phyloP scores from a whole-genome alignment of 2,888 invertebrate species.

The Spilarctia lutea region DNA sequence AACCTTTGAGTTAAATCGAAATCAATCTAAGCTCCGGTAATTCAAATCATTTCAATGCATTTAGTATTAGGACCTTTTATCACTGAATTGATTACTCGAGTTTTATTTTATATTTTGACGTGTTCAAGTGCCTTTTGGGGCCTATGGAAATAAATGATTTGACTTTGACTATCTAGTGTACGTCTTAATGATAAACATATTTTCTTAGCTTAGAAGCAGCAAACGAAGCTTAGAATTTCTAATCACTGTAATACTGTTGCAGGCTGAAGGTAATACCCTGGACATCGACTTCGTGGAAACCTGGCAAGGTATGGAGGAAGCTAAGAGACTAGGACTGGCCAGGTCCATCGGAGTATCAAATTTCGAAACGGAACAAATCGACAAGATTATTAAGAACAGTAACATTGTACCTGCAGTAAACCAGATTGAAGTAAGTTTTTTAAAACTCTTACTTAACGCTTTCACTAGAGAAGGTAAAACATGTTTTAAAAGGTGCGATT shows the following conservation, averaged over 20 bases:
- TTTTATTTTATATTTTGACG: too few species aligned
- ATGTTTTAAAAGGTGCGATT: background rate
- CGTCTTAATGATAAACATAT: too few species aligned
- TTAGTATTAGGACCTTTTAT: too few species aligned
- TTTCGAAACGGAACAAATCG: constrained; percentile 90
- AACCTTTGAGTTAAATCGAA: too few species aligned
- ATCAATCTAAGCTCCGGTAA: too few species aligned
- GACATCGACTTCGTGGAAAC: constrained; percentile 89
- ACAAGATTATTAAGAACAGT: constrained; percentile 86
- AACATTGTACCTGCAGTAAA: constrained; percentile 87
- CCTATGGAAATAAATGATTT: too few species aligned
- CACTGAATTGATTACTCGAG: too few species aligned
- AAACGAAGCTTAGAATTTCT: background rate
- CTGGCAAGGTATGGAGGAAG: constrained; percentile 90
- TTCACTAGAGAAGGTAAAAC: background rate
- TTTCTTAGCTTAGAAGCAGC: too few species aligned
- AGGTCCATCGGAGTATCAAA: constrained; percentile 92
- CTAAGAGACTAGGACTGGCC: constrained; percentile 87
- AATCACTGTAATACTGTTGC: constrained; percentile 18
- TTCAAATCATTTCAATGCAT: too few species aligned
- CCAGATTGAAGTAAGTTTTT: constrained; percentile 78
- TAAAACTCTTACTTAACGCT: background rate
- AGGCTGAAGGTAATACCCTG: constrained; percentile 63
- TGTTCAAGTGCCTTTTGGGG: too few species aligned
- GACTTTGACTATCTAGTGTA: too few species aligned